Evolutionary conservation across 2,797 vertebrate genomes (phyloP).

Genomic region (Sebastes miniatus): DNA sequence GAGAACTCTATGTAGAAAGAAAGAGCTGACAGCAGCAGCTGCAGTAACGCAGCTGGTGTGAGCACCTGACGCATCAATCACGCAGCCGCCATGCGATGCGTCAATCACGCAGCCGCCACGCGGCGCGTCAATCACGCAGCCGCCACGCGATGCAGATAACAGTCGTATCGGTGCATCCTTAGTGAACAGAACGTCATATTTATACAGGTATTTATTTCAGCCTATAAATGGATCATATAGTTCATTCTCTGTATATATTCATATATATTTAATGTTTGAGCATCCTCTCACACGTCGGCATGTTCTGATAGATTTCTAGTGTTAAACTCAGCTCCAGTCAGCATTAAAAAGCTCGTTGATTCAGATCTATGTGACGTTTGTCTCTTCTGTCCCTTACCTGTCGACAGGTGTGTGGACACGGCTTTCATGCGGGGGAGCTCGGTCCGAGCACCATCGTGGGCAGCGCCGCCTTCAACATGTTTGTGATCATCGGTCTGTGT

Average conservation of each 20-base stretch:
- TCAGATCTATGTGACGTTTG: background rate
- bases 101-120: no score
- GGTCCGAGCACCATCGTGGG: slow-evolving; percentile 95
- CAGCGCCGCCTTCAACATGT: slow-evolving; percentile 97
- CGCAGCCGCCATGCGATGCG: no score
- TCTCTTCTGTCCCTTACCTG: background rate
- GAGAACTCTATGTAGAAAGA: no score
- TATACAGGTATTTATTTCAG: background rate
- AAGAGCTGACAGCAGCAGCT: no score
- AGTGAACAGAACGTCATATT: background rate
- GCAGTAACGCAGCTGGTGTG: no score
- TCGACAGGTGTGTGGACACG: slow-evolving; percentile 88
- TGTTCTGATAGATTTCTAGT: background rate
- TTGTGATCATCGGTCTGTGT: slow-evolving; percentile 93
- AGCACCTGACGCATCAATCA: no score
- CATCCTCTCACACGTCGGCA: background rate
- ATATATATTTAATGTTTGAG: background rate
- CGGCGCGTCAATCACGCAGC: no score
- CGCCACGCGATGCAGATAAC: no score
- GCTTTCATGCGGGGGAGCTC: slow-evolving; percentile 90
- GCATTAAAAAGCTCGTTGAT: background rate
- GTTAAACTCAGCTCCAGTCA: background rate
- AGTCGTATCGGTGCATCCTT: no score
- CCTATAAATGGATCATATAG: background rate
- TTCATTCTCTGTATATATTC: background rate